Evolutionary conservation across 2,888 invertebrate species (phyloP), one percentile per base, ranked within the genome.

Genomic region (Drosophila maculinotata): DNA sequence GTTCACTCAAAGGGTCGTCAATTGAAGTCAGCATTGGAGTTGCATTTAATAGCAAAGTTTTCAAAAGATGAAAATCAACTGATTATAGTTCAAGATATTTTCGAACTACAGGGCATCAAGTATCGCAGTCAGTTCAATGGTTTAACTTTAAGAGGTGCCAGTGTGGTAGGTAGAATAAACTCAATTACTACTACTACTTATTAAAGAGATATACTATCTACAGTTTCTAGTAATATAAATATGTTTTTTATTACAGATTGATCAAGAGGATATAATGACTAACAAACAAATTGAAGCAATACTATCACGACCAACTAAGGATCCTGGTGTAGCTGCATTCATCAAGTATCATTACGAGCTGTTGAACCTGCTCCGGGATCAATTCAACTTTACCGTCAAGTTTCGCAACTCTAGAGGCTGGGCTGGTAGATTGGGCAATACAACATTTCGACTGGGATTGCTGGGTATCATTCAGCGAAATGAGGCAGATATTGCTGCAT

Each of bases 331-430:
- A 2, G 80, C 88, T 0, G 80, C 88, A 2, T 90, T 91, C 33
- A 73, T 84, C 2, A 91, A 91, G 70, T 91, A 91, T 60, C 86
- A 90, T 58, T 91, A 87, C 28, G 83, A 82, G 2, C 45, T 91
- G 4, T 12, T 88, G 1, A 35, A 41, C 20, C 62, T 90, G 28
- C 60, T 91, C 4, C 69, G 79, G 26, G 83, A 90, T 20, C 79
- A 80, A 2, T 87, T 90, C 8, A 91, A 91, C 59, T 91, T 91
- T 53, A 85, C 83, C 1, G 71, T 91, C 0, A 75, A 83, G 15
- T 91, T 88, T 73, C 89, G 91, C 3, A 89, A 90, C 52, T 78
- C 90, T 2, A 79, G 90, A 2, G 90, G 90, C n/a, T 91, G 91
- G 91, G 89, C 90, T 14, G 91, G 91, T 8, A 77, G 89, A 25